These are phyloP conservation scores for Catotricha subobsoleta DNA, from an alignment of 2,888 invertebrate genomes.

Conservation along the genomic window DNA sequence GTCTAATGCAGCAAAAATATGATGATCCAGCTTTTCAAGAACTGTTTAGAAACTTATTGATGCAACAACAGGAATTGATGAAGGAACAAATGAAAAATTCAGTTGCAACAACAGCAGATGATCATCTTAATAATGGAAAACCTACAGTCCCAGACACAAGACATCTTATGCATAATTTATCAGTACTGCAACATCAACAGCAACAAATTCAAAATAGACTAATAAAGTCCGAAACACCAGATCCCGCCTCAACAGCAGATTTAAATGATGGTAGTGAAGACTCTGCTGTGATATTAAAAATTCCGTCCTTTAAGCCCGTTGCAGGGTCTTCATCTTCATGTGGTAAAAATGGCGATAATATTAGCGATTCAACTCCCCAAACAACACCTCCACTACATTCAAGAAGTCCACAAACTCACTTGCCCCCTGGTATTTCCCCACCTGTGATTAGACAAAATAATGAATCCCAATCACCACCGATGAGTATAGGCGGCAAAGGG, in stretches of 20 bases:
- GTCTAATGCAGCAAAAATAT: constrained; percentile 12
- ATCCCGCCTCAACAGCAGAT: constrained; percentile 29
- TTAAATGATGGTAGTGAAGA: constrained; percentile 30
- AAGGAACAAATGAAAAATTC: constrained; percentile 12
- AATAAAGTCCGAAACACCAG: constrained; percentile 31
- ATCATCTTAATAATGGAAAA: constrained; percentile 17
- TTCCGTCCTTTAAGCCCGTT: constrained; percentile 75
- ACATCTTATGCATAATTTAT: constrained; percentile 17
- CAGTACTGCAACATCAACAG: constrained; percentile 19
- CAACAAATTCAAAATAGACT: constrained; percentile 21
- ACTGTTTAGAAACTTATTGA: constrained; percentile 20
- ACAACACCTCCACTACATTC: constrained; percentile 11
- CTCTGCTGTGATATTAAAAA: constrained; percentile 66
- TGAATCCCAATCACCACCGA: constrained; percentile 39
- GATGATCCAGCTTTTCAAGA: constrained; percentile 23
- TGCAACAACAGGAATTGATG: constrained; percentile 14
- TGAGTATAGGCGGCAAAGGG: constrained; percentile 30
- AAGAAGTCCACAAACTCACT: constrained; percentile 15
- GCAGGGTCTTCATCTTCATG: constrained; percentile 16
- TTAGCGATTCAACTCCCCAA: constrained; percentile 23
- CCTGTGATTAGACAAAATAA: constrained; percentile 25
- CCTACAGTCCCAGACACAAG: constrained; percentile 17
- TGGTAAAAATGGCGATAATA: constrained; percentile 32
- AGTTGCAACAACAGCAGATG: constrained; percentile 12
- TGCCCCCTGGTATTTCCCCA: constrained; percentile 31